These are phyloP conservation scores for Ataeniobius toweri DNA, from an alignment of 2,797 vertebrate genomes.

Conservation along the genomic window DNA sequence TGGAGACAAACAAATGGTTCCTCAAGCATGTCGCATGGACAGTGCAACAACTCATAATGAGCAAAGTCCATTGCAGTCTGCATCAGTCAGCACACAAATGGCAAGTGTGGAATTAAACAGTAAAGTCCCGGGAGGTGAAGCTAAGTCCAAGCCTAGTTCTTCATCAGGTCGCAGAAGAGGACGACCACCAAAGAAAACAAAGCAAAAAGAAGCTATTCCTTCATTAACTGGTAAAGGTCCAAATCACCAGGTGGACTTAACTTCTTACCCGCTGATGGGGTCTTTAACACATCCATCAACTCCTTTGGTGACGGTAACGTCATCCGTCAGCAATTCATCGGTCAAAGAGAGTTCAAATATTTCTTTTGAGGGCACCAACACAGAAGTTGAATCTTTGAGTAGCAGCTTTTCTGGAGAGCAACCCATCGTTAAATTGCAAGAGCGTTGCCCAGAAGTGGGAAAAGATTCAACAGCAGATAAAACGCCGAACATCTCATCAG, in stretches of 20 bases:
- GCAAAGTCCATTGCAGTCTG: neutral
- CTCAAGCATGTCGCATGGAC: conserved; percentile 10
- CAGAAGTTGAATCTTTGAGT: conserved; percentile 5
- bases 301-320: neutral
- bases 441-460: neutral
- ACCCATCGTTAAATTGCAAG: neutral
- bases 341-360: neutral
- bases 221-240: neutral
- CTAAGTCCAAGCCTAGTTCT: neutral
- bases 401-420: conserved; percentile 8
- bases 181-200: conserved; percentile 42
- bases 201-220: neutral
- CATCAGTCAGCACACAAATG: conserved; percentile 7
- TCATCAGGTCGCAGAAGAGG: conserved; percentile 30
- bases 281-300: neutral
- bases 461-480: neutral
- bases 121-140: neutral
- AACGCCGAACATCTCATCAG: neutral
- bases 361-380: neutral
- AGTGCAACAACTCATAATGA: neutral
- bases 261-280: too few relatives aligned
- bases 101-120: conserved; percentile 5
- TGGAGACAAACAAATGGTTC: neutral
- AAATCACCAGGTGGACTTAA: neutral
- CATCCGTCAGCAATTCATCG: neutral